These are phyloP conservation scores for Carcharodon carcharias DNA, from an alignment of 2,797 vertebrate genomes.

Conservation along the genomic window DNA sequence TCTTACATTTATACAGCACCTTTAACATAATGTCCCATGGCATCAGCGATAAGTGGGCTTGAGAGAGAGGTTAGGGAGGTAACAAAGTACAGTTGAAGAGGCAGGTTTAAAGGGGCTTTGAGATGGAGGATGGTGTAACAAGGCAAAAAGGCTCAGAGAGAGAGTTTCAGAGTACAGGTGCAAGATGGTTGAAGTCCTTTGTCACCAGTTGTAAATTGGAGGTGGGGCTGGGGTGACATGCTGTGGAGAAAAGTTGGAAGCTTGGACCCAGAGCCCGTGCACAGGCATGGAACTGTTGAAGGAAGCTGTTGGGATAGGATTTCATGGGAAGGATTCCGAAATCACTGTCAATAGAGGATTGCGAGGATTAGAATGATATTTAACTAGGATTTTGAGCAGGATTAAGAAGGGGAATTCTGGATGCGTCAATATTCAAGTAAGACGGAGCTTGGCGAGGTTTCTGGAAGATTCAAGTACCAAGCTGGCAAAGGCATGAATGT, in stretches of 20 bases:
- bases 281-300: neutral
- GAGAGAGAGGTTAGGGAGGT: neutral
- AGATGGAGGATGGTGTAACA: neutral
- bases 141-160: neutral
- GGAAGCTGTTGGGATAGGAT: neutral
- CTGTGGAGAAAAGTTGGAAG: neutral
- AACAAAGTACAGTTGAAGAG: neutral
- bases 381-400: neutral
- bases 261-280: neutral
- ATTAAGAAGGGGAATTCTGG: neutral
- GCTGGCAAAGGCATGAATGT: neutral
- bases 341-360: neutral
- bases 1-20: neutral
- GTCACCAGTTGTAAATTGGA: neutral
- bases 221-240: neutral
- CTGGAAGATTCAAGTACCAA: neutral
- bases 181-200: neutral
- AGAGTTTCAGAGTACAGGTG: neutral
- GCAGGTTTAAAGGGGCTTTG: neutral
- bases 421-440: neutral
- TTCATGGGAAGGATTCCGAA: neutral
- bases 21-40: neutral
- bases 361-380: neutral
- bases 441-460: neutral
- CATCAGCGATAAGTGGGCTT: neutral